phyloP scores from a whole-genome alignment of 2,888 invertebrate species.

The Petrolisthes cinctipes region DNA sequence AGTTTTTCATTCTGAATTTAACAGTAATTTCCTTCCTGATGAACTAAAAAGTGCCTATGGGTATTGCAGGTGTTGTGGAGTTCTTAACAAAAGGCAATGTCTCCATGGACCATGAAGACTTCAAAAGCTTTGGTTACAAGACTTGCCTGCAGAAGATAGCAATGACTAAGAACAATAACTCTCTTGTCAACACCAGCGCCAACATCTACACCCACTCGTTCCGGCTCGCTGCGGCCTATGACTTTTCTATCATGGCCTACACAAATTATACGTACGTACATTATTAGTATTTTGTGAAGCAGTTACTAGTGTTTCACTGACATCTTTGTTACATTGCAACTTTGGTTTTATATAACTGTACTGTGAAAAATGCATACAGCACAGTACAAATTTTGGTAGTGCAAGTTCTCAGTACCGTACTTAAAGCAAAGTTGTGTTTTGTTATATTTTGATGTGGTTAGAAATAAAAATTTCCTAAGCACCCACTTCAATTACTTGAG shows the following conservation, averaged over 20 bases:
- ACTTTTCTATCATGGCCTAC: constrained; percentile 95
- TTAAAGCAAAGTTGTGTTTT: too few species aligned
- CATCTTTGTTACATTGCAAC: not conserved
- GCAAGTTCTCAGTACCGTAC: too few species aligned
- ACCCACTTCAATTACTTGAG: too few species aligned
- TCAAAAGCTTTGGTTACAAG: constrained; percentile 95
- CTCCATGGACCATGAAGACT: constrained; percentile 91
- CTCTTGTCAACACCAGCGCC: constrained; percentile 52
- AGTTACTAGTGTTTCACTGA: not conserved
- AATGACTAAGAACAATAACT: constrained; percentile 62
- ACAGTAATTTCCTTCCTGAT: too few species aligned
- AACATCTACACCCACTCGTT: constrained; percentile 65
- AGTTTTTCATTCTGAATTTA: too few species aligned
- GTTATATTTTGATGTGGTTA: too few species aligned
- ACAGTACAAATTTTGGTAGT: too few species aligned
- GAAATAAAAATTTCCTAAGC: too few species aligned
- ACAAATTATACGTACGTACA: constrained; percentile 96
- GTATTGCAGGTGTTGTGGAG: constrained; percentile 88
- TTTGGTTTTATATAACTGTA: not conserved
- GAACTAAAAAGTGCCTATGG: too few species aligned
- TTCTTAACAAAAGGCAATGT: constrained; percentile 93
- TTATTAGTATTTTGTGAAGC: not conserved
- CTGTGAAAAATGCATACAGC: too few species aligned
- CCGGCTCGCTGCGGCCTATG: constrained; percentile 93
- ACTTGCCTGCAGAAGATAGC: constrained; percentile 89